These are phyloP conservation scores for Stenodera caucasica DNA, from an alignment of 2,888 invertebrate genomes.

Conservation along the genomic window DNA sequence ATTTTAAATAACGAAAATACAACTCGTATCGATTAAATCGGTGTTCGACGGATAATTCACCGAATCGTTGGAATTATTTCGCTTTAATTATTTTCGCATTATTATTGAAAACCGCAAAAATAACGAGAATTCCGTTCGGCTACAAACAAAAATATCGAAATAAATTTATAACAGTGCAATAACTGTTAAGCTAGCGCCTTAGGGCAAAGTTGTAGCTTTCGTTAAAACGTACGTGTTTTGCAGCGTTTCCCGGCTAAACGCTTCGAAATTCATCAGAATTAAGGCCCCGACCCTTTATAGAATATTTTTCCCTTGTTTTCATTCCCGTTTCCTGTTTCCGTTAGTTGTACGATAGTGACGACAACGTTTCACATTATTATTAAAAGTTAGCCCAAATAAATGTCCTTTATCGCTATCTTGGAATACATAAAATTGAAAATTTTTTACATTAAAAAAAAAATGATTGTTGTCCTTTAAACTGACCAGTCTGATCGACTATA, in stretches of 20 bases:
- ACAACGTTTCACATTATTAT: constrained; percentile 3
- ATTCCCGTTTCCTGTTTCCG: not conserved
- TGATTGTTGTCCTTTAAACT: no score
- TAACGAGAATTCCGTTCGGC: no score
- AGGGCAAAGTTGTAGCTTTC: constrained; percentile 8
- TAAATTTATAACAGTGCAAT: constrained; percentile 13
- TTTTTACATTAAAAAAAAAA: no score
- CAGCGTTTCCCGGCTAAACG: constrained; percentile 14
- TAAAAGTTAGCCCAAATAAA: no score
- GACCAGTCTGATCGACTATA: constrained; percentile 29
- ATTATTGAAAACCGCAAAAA: no score
- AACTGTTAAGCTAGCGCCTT: not conserved
- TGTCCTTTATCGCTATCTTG: not conserved
- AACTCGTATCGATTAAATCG: no score
- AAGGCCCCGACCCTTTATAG: constrained; percentile 9
- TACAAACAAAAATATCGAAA: constrained; percentile 2
- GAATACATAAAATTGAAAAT: no score
- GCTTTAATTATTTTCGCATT: no score
- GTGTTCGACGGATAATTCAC: no score
- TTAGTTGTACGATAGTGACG: not conserved
- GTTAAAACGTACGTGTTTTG: constrained; percentile 14
- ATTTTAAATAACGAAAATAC: no score
- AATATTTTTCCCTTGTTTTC: not conserved
- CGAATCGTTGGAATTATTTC: no score
- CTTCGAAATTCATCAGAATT: constrained; percentile 23